A percentile compares a stretch with the other conserved stretches of the same genome.
Evolutionary conservation across 2,797 vertebrate species (phyloP).

Genomic region (Paedocypris micromegethes): DNA sequence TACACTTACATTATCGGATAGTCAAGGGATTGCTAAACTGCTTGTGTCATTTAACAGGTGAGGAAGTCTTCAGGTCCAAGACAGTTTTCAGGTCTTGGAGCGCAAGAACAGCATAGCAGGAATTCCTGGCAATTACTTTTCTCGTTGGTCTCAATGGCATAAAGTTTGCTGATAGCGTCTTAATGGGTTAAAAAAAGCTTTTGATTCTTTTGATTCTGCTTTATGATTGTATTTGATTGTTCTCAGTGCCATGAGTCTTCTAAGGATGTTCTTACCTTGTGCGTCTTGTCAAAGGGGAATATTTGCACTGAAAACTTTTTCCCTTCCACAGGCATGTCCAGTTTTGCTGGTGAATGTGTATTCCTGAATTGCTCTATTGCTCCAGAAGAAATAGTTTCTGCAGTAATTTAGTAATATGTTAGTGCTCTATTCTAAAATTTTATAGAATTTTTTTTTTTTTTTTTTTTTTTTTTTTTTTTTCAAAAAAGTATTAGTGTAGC

Average conservation of each 20-base stretch:
- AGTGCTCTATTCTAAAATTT: too few relatives aligned
- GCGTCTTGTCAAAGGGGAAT: neutral
- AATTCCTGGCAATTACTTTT: neutral
- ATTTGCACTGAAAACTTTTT: conserved; percentile 3
- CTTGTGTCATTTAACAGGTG: neutral
- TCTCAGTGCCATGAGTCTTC: neutral
- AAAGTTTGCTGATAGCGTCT: neutral
- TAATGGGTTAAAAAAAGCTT: neutral
- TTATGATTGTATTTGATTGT: neutral
- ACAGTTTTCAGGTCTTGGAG: conserved; percentile 7
- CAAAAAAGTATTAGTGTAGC: too few relatives aligned
- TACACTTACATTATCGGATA: neutral
- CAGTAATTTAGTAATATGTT: neutral
- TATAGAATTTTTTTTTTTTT: too few relatives aligned
- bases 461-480: too few relatives aligned
- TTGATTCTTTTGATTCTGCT: neutral
- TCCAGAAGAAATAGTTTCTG: neutral
- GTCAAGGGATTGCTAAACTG: conserved; percentile 1
- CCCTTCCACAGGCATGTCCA: neutral
- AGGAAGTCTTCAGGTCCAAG: neutral
- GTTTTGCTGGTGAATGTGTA: neutral
- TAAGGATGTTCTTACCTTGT: neutral
- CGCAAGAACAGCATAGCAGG: neutral
- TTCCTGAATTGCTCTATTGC: neutral
- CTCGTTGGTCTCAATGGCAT: neutral